Evolutionary conservation across 2,797 vertebrate species (phyloP), one percentile per base, ranked within the genome.

Genomic region (Tolypeutes matacus): DNA sequence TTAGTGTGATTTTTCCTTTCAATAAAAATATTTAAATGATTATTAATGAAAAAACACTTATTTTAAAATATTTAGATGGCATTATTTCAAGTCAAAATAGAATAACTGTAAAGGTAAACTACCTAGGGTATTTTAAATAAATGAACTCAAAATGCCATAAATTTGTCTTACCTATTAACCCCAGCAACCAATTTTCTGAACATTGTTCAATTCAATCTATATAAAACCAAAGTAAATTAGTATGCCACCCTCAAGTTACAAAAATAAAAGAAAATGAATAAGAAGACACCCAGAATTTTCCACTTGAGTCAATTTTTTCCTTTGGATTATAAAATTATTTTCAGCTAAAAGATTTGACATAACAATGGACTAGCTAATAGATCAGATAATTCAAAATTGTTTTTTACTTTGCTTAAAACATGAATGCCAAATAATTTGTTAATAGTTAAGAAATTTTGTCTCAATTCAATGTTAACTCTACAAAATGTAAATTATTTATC

Each of bases 401-500:
- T 69, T 39, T 75, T 0, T 31, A 64, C 56, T 73, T 90, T 77
- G 4, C 18, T 89, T 1, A 80, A 78, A 49, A 88, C 29, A 83
- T 83, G 13, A 42, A 2, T 49, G 25, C 14, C 2, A 88, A 5
- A 2, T 64, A 78, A 84, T 49, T 29, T 64, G 36, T 72, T 67
- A 86, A 39, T 25, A 39, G 2, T 62, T 5, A 0, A 53, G 5
- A 62, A 84, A 86, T 86, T 94, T 7, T 72, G 39, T 67, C 7
- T 49, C 56, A 64, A 29, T 21, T 75, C 21, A 72, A 62, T 83
- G 39, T 42, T 64, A 65, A n/a, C 4, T 64, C 72, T 62, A 3
- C 12, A 86, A 77, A 85, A 91, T 83, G 7, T 13, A 94, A 80
- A 95, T 84, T 53, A 60, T 86, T 73, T 77, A 21, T 62, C 34